Conservation (phyloP, 1,140 invertebrate species). For the Drosophila albomicans region DNA sequence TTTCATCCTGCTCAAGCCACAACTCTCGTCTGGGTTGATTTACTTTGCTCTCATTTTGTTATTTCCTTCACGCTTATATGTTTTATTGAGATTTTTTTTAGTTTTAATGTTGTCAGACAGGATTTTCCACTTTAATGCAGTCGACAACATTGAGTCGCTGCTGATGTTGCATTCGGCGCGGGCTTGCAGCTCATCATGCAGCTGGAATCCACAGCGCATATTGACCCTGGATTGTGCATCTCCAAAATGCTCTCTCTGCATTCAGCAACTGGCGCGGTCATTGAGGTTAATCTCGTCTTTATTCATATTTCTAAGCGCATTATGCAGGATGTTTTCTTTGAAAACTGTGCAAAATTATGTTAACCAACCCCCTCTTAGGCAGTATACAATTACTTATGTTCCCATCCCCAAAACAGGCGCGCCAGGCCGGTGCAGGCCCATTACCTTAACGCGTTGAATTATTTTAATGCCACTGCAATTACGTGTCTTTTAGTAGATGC, state of each 20-base stretch:
- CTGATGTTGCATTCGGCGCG: slow-evolving; percentile 53
- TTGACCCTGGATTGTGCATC: slow-evolving; percentile 20
- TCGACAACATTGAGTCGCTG: slow-evolving; percentile 39
- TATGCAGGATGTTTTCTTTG: slow-evolving; percentile 56
- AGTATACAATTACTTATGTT: neutral
- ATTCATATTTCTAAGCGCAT: slow-evolving; percentile 78
- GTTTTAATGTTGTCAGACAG: slow-evolving; percentile 80
- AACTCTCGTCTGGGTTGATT: slow-evolving; percentile 42
- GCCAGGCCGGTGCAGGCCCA: slow-evolving; percentile 12
- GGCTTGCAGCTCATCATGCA: slow-evolving; percentile 73
- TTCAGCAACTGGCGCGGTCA: slow-evolving; percentile 52
- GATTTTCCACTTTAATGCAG: slow-evolving; percentile 81
- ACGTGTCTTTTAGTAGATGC: slow-evolving; percentile 30
- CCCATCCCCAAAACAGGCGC: neutral
- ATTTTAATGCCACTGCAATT: slow-evolving; percentile 76
- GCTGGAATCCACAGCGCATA: slow-evolving; percentile 33
- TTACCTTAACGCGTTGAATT: slow-evolving; percentile 53
- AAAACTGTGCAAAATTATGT: slow-evolving; percentile 76
- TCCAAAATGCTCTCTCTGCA: neutral
- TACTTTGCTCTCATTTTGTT: slow-evolving; percentile 75
- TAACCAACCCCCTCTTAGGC: slow-evolving; percentile 42
- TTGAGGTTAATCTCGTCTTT: slow-evolving; percentile 77
- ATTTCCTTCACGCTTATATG: slow-evolving; percentile 77
- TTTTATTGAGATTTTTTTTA: slow-evolving; percentile 54
- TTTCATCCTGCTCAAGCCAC: slow-evolving; percentile 25